These are phyloP conservation scores for Diabrotica virgifera DNA, from an alignment of 1,140 invertebrate species.

Conservation along the genomic window DNA sequence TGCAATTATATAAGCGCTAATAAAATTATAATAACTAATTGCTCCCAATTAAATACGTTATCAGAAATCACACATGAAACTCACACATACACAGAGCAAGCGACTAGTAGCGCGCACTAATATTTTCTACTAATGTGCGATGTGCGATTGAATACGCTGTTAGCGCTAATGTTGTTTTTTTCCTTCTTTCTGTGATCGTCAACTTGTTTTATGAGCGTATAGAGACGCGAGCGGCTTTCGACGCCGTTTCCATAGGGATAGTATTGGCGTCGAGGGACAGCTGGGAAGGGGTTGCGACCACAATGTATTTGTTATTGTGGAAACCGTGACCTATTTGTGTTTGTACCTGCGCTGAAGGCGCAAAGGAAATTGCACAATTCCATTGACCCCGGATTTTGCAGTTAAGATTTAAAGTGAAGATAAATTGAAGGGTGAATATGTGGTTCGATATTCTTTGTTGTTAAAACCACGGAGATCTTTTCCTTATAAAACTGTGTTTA, in stretches of 20 bases:
- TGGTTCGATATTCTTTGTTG: no score
- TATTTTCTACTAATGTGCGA: neutral
- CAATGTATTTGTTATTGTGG: neutral
- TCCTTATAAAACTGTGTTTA: no score
- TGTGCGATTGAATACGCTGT: neutral
- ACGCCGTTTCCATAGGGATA: slow-evolving; percentile 1
- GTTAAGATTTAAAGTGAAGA: no score
- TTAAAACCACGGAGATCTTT: no score
- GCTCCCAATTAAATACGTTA: neutral
- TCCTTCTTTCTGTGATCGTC: neutral
- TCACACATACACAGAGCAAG: no score
- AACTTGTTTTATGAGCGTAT: neutral
- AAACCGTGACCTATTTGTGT: slow-evolving; percentile 2
- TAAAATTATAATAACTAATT: no score
- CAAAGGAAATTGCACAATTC: no score
- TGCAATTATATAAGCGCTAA: no score
- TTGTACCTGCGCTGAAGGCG: neutral
- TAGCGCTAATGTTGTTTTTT: neutral
- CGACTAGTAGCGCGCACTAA: neutral
- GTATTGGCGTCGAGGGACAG: neutral
- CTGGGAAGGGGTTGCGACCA: neutral
- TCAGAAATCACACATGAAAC: neutral
- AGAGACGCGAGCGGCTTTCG: neutral
- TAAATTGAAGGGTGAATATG: no score
- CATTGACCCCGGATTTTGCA: no score